Evolutionary conservation across 1,140 invertebrate species (phyloP).

Genomic region (Lycorma delicatula): DNA sequence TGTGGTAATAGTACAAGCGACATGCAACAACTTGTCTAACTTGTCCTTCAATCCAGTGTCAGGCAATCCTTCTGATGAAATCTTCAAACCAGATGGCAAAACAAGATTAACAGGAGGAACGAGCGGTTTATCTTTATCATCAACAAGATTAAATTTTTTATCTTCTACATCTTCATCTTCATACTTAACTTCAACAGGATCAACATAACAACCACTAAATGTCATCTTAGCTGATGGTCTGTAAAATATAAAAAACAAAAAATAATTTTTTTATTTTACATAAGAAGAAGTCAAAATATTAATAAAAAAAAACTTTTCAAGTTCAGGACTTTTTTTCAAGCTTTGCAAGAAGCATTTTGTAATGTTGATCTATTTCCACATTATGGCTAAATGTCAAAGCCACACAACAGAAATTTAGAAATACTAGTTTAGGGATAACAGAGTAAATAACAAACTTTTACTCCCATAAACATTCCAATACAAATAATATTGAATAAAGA

Average conservation of each 20-base stretch:
- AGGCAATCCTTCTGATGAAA: constrained; percentile 33
- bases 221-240: constrained; percentile 18
- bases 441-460: too few relatives aligned
- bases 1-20: constrained; percentile 20
- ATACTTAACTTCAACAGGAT: constrained; percentile 13
- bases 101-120: constrained; percentile 19
- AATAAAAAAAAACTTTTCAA: too few relatives aligned
- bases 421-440: too few relatives aligned
- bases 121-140: background rate
- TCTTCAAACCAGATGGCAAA: constrained; percentile 30
- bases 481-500: too few relatives aligned
- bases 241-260: background rate
- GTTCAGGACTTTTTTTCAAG: too few relatives aligned
- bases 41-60: constrained; percentile 33
- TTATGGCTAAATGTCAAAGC: too few relatives aligned
- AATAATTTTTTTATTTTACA: too few relatives aligned
- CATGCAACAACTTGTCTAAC: constrained; percentile 32
- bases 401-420: too few relatives aligned
- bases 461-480: too few relatives aligned
- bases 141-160: constrained; percentile 20
- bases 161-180: constrained; percentile 30
- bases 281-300: too few relatives aligned
- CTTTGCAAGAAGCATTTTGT: too few relatives aligned
- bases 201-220: background rate
- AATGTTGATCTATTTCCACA: too few relatives aligned